Evolutionary conservation across 2,797 vertebrate genomes (phyloP).

Genomic region (Takifugu ocellatus): DNA sequence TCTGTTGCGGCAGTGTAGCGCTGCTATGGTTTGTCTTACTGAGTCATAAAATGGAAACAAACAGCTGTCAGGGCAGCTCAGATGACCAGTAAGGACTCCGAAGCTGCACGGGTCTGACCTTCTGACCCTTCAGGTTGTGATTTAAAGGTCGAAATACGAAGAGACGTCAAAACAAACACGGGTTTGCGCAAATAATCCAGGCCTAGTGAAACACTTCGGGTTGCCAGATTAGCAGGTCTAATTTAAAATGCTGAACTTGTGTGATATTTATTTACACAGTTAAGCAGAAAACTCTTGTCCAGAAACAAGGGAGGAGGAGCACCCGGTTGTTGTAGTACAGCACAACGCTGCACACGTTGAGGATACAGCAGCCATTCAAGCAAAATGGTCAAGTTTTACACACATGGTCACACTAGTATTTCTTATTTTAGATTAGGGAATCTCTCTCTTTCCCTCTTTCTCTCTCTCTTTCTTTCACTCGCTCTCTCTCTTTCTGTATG

Average conservation of each 20-base stretch:
- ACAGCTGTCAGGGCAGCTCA: conserved; percentile 63
- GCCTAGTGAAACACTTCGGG: conserved; percentile 9
- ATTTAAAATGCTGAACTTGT: conserved; percentile 8
- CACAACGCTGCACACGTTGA: conserved; percentile 46
- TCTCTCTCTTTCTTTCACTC: neutral
- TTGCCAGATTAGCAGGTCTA: conserved; percentile 30
- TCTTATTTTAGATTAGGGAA: conserved; percentile 62
- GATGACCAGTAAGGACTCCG: conserved; percentile 37
- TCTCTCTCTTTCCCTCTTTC: conserved; percentile 8
- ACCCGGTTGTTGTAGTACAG: conserved; percentile 24
- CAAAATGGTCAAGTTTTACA: conserved; percentile 52
- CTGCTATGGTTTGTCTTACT: conserved; percentile 2
- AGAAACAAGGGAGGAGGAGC: conserved; percentile 34
- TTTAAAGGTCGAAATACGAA: conserved; percentile 35
- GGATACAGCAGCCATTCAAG: conserved; percentile 49
- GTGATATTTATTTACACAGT: conserved; percentile 19
- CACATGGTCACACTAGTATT: conserved; percentile 57
- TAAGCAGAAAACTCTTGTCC: conserved; percentile 10
- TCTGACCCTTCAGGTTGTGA: conserved; percentile 41
- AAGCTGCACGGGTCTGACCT: conserved; percentile 48
- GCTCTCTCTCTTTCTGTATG: conserved; percentile 49
- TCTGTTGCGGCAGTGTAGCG: conserved; percentile 2
- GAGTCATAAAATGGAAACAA: conserved; percentile 38
- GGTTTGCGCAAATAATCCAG: conserved; percentile 10
- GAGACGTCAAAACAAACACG: conserved; percentile 41